phyloP scores from a whole-genome alignment of 1,140 invertebrate genomes.

The Bombus fervidus region DNA sequence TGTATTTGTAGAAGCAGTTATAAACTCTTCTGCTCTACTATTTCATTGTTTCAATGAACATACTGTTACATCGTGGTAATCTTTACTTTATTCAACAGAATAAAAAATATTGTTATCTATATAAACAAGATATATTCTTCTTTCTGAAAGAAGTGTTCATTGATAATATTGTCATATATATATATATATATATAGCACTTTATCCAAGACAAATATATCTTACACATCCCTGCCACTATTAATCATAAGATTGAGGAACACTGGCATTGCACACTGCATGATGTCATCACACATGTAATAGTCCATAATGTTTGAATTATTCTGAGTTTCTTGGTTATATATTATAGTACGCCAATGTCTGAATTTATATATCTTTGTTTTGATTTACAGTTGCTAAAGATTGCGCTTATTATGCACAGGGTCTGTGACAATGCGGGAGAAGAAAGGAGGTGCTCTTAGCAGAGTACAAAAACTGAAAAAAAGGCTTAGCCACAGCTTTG shows the following conservation, averaged over 20 bases:
- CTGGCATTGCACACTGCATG: conserved; percentile 47
- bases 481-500: conserved; percentile 94
- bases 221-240: conserved; percentile 28
- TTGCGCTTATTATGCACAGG: conserved; percentile 64
- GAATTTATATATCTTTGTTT: conserved; percentile 42
- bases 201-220: conserved; percentile 24
- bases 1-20: conserved; percentile 40
- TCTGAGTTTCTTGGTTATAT: conserved; percentile 56
- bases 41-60: conserved; percentile 16
- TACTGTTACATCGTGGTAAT: neutral
- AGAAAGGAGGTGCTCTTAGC: conserved; percentile 93
- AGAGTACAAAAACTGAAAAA: conserved; percentile 95
- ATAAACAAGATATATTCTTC: neutral
- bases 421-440: conserved; percentile 93
- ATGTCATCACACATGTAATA: conserved; percentile 56
- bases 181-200: neutral
- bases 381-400: conserved; percentile 54
- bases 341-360: conserved; percentile 27
- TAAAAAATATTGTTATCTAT: conserved; percentile 30
- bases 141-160: conserved; percentile 2
- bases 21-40: neutral
- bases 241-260: conserved; percentile 52
- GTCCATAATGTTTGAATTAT: conserved; percentile 55
- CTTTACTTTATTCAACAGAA: conserved; percentile 1
- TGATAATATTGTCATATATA: conserved; percentile 27